Evolutionary conservation across 1,140 invertebrate species (phyloP).

Genomic region (Triops longicaudatus): DNA sequence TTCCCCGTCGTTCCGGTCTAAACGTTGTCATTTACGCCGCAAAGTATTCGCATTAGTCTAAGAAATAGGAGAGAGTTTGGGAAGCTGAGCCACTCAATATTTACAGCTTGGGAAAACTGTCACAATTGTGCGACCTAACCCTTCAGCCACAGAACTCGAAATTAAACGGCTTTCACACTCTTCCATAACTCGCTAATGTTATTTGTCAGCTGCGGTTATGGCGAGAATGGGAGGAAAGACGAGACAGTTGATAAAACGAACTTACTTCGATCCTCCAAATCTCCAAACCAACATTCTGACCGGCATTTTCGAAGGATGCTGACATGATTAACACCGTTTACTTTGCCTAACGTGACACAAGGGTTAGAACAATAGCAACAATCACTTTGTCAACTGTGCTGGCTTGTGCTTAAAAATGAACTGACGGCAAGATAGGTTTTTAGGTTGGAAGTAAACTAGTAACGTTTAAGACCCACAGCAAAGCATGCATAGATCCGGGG

Average conservation of each 20-base stretch:
- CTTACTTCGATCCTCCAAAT: conserved; percentile 60
- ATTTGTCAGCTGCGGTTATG: not conserved
- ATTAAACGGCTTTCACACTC: not conserved
- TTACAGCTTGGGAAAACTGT: not conserved
- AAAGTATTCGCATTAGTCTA: not conserved
- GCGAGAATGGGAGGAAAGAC: not conserved
- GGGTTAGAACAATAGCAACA: not conserved
- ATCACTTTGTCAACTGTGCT: not conserved
- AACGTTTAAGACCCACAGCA: not conserved
- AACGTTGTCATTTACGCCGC: not conserved
- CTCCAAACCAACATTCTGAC: conserved; percentile 50
- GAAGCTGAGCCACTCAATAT: not conserved
- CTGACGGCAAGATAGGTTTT: not conserved
- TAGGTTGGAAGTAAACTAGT: not conserved
- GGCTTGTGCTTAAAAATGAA: not conserved
- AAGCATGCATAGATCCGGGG: conserved; percentile 12
- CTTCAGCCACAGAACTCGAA: not conserved
- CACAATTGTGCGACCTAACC: not conserved
- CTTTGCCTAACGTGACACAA: conserved; percentile 19
- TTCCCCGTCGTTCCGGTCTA: not conserved
- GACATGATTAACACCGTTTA: conserved; percentile 28
- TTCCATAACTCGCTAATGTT: not conserved
- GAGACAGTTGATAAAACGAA: conserved; percentile 27
- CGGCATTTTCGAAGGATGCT: conserved; percentile 44
- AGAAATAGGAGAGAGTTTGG: not conserved